Conservation (phyloP, 1,140 invertebrate species). For the Diachasmimorpha longicaudata region DNA sequence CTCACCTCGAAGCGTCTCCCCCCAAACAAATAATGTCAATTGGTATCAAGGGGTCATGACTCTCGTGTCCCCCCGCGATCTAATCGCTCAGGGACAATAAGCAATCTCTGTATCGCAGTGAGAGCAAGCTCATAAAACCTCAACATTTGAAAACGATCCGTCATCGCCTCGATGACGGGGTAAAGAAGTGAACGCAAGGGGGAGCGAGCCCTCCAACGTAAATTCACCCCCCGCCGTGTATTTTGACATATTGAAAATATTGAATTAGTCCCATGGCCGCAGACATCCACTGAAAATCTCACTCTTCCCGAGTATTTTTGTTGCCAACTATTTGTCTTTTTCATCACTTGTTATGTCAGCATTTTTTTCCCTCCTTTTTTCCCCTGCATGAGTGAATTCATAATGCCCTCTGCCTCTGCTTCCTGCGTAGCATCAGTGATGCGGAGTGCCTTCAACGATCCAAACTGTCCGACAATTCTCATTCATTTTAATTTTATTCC, state of each 20-base stretch:
- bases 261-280: slow-evolving; percentile 29
- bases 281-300: neutral
- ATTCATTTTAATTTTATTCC: slow-evolving; percentile 22
- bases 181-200: slow-evolving; percentile 3
- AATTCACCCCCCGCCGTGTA: slow-evolving; percentile 39
- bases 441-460: slow-evolving; percentile 59
- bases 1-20: neutral
- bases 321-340: neutral
- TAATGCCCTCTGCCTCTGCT: slow-evolving; percentile 49
- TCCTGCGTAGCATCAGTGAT: slow-evolving; percentile 60
- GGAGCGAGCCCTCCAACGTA: neutral
- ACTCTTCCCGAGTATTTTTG: neutral
- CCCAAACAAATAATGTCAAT: neutral
- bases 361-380: slow-evolving; percentile 31
- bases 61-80: slow-evolving; percentile 44
- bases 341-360: slow-evolving; percentile 5
- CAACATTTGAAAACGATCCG: too few relatives aligned
- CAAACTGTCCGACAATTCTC: slow-evolving; percentile 51
- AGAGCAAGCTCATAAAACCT: slow-evolving; percentile 44
- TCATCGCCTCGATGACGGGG: slow-evolving; percentile 34
- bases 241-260: slow-evolving; percentile 45
- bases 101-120: slow-evolving; percentile 47
- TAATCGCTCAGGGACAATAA: slow-evolving; percentile 50
- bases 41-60: neutral
- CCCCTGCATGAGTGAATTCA: slow-evolving; percentile 43